Conservation (phyloP, 2,113 vertebrate genomes). For the Cygnus atratus region DNA sequence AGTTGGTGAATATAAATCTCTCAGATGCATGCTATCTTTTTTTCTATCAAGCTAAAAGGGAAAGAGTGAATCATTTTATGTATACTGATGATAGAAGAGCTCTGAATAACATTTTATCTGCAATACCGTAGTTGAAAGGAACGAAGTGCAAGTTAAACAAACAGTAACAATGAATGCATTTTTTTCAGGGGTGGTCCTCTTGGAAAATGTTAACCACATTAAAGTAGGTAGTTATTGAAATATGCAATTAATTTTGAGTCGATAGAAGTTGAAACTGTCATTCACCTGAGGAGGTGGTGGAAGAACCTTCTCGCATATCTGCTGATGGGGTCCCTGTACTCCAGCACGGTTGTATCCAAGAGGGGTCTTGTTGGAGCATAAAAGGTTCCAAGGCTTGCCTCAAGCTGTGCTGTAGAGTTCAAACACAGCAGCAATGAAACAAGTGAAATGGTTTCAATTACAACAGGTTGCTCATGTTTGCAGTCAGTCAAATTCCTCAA, state of each 20-base stretch:
- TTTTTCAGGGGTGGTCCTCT: constrained; percentile 42
- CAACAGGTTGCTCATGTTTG: constrained; percentile 75
- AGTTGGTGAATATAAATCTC: not conserved
- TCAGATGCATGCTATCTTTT: not conserved
- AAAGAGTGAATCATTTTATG: constrained; percentile 38
- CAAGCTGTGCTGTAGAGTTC: constrained; percentile 87
- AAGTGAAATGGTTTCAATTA: constrained; percentile 70
- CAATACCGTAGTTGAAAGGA: constrained; percentile 44
- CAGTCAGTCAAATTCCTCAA: constrained; percentile 75
- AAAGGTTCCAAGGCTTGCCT: constrained; percentile 91
- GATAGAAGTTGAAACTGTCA: constrained; percentile 39
- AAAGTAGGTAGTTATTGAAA: constrained; percentile 35
- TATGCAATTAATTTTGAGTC: constrained; percentile 51
- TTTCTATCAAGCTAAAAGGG: constrained; percentile 36
- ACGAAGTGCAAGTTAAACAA: constrained; percentile 64
- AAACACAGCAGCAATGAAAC: constrained; percentile 72
- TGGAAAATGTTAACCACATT: constrained; percentile 49
- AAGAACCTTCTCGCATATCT: constrained; percentile 94
- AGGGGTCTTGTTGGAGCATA: constrained; percentile 87
- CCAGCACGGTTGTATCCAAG: constrained; percentile 84
- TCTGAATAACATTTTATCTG: constrained; percentile 50
- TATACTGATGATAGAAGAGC: constrained; percentile 31
- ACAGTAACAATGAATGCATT: constrained; percentile 44
- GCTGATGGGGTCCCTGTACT: constrained; percentile 90
- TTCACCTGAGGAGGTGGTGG: constrained; percentile 97